phyloP scores from a whole-genome alignment of 2,113 vertebrate species.

The Austrofundulus limnaeus region DNA sequence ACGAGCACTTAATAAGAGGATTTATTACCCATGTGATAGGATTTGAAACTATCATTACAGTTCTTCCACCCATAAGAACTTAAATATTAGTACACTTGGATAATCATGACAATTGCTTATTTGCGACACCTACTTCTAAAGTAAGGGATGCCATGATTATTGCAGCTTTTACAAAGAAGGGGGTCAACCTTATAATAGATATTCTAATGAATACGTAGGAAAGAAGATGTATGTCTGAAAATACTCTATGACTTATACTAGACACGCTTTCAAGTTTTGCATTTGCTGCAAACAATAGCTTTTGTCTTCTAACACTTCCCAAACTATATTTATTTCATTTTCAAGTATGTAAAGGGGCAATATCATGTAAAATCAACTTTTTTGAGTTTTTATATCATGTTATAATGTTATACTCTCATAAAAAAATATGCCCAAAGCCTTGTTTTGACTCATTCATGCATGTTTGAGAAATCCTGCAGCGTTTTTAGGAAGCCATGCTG shows the following conservation, averaged over 20 bases:
- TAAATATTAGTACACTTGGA: slow-evolving; percentile 40
- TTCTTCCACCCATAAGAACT: slow-evolving; percentile 21
- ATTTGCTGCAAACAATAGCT: slow-evolving; percentile 7
- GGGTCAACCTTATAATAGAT: slow-evolving; percentile 32
- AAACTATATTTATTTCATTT: no score
- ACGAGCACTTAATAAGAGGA: slow-evolving; percentile 71
- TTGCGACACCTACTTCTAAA: slow-evolving; percentile 47
- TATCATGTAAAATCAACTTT: no score
- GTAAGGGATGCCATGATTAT: slow-evolving; percentile 55
- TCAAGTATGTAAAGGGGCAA: no score
- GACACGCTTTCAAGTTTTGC: slow-evolving; percentile 32
- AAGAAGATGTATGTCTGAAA: slow-evolving; percentile 14
- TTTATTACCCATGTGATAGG: slow-evolving; percentile 67
- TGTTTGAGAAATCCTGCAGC: no score
- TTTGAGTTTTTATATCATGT: no score
- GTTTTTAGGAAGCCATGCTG: no score
- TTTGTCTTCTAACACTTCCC: no score
- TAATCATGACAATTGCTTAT: slow-evolving; percentile 46
- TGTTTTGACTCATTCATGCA: no score
- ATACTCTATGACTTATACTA: slow-evolving; percentile 46
- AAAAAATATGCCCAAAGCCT: no score
- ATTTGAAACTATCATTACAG: slow-evolving; percentile 57
- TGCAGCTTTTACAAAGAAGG: slow-evolving; percentile 30
- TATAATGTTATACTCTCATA: no score
- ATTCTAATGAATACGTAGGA: slow-evolving; percentile 19